Base-by-base conservation (phyloP, 2,797 vertebrate species). In the Knipowitschia caucasica region DNA sequence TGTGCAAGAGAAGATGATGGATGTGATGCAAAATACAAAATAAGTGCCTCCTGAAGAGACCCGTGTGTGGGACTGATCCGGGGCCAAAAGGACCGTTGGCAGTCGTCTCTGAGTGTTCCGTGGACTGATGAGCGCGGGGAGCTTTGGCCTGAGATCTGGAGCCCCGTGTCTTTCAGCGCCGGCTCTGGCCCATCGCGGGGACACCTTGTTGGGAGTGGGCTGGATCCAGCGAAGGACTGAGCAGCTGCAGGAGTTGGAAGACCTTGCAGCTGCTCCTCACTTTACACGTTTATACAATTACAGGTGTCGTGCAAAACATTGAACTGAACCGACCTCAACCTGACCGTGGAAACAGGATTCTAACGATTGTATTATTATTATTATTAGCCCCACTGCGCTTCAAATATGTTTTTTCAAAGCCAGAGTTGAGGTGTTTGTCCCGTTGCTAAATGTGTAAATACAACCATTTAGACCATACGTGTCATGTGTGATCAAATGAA, bases 141-240 rank as follows among this genome's bases (percentile, higher is more conserved):
- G 21, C 36, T 61, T 71, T 74, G 58, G 47, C 59, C 64, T 60
- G 61, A 56, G 64, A 82, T 69, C 61, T n/a, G 61, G 74, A 82
- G 81, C 59, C 57, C 73, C 54, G 77, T 47, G 12, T 91, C 89
- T 91, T 85, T 92, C 91, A 88, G 73, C 91, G 88, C 82, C 36
- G 57, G 77, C 69, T 88, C 90, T 92, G 89, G 86, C 69, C 88
- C 71, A 39, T 66, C 63, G 83, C 82, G 63, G 59, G 81, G 73
- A 84, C 88, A 87, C 89, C 86, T 88, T 82, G 79, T 81, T 81
- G 81, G 78, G 86, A 78, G 82, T 86, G 82, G 61, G 66, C 71
- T 61, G 70, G 70, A 70, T 73, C 49, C 51, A 47, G 68, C 66
- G 35, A 54, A 75, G 81, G 60, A 56, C 62, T 64, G 56, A 84